Evolutionary conservation across 2,888 invertebrate species (phyloP), one percentile per base, ranked within the genome.

Genomic region (Himalopsyche kuldschensis): DNA sequence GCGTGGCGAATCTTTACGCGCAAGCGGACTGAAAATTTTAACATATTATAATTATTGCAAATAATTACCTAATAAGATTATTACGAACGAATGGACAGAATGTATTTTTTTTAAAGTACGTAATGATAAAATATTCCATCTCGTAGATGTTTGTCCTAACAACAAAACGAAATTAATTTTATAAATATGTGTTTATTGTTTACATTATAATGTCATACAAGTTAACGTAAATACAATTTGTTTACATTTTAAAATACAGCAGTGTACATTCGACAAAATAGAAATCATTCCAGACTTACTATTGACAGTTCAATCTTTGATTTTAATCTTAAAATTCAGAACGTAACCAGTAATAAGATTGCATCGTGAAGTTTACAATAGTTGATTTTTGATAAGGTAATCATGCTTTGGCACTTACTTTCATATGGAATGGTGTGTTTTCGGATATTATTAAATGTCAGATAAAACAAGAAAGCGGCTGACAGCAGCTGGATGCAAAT

Each of bases 381-480:
- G 11, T 27, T 27, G 1, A 11, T 30, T 11, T 69, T 55, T 20
- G 27, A 4, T n/a, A 69, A 27, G 27, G 27, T 30, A 69, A 30
- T 24, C 20, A 27, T 69, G 10, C n/a, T 55, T 69, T 30, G 11
- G 4, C 27, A 11, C 3, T 27, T 30, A 69, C 11, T 20, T 30
- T 69, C 15, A 20, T 10, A 35, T 0, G 35, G 4, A 15, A 69
- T 4, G 3, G 55, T 27, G 8, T 20, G 63, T 69, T 69, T 69
- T 27, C 0, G 4, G 69, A 10, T 20, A 55, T 69, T 69, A 4
- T 48, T n/a, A 48, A 30, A 15, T 69, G 27, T 17, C n/a, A 47
- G 20, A 55, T 48, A 27, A 35, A 76, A 84, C 81, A 78, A 84
- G 84, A 79, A 84, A 84, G 84, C 84, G 84, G 79, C 30, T 81